A percentile compares a stretch with the other conserved stretches of the same genome.
These are phyloP conservation scores for Malacoraja senta DNA, from an alignment of 2,797 vertebrate species.

Conservation along the genomic window DNA sequence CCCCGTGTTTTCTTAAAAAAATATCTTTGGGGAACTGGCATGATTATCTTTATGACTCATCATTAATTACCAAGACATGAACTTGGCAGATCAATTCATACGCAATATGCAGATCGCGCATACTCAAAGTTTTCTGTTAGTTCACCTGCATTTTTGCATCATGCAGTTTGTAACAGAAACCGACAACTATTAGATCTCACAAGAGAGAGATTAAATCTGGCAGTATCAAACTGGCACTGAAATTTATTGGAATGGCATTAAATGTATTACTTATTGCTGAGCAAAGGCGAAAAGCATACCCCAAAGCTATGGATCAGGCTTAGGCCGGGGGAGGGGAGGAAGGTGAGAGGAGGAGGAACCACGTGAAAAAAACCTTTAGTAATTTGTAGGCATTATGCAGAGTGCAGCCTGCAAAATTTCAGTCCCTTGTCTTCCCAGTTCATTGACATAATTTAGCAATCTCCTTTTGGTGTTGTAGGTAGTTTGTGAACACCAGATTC, in stretches of 20 bases:
- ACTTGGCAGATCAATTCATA: neutral
- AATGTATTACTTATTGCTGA: neutral
- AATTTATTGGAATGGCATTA: neutral
- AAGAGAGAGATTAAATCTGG: neutral
- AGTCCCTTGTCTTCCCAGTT: neutral
- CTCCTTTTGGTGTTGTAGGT: neutral
- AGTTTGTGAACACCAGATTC: neutral
- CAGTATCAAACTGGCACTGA: neutral
- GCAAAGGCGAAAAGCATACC: neutral
- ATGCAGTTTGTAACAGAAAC: neutral
- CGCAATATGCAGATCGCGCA: neutral
- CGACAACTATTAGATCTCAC: neutral
- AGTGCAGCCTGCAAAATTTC: neutral
- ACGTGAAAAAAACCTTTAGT: neutral
- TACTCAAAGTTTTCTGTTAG: too few relatives aligned
- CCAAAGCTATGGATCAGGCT: neutral
- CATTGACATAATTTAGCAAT: neutral
- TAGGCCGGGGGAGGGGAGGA: neutral
- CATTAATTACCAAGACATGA: neutral
- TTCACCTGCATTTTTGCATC: neutral
- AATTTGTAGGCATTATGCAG: neutral
- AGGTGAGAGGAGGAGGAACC: neutral
- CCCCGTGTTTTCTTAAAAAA: neutral
- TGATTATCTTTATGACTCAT: neutral
- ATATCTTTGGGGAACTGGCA: neutral